Percentiles rank a stretch among this genome's conserved stretches.
phyloP scores from a whole-genome alignment of 2,888 invertebrate genomes.

The Agonopterix arenella region DNA sequence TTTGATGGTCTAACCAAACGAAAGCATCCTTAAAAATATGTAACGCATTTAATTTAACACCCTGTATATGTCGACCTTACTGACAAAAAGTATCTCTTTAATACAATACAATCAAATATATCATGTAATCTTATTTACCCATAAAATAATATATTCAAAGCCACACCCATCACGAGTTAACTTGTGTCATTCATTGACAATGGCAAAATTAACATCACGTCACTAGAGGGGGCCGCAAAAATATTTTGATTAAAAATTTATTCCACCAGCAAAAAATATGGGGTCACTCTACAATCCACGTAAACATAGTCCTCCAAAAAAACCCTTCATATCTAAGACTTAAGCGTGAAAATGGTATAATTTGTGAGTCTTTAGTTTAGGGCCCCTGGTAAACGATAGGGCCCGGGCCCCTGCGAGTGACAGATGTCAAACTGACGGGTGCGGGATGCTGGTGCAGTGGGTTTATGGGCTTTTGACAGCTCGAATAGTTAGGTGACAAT shows the following conservation, averaged over 20 bases:
- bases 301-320: too few species aligned
- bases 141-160: conserved; percentile 35
- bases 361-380: not conserved
- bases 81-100: not conserved
- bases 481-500: not conserved
- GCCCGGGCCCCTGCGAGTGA: conserved; percentile 36
- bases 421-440: conserved; percentile 65
- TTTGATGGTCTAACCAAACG: too few species aligned
- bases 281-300: conserved; percentile 27
- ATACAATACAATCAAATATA: too few species aligned
- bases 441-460: conserved; percentile 31
- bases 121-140: not conserved
- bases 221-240: conserved; percentile 44
- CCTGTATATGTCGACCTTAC: too few species aligned
- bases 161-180: conserved; percentile 52
- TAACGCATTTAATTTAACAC: too few species aligned
- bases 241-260: conserved; percentile 76
- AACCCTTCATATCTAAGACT: too few species aligned
- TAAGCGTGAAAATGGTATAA: too few species aligned
- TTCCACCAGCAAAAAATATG: conserved; percentile 47
- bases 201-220: conserved; percentile 50
- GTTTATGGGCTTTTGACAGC: conserved; percentile 3
- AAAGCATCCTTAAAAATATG: too few species aligned
- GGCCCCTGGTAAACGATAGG: conserved; percentile 24
- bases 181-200: conserved; percentile 56